Base-by-base conservation (phyloP, 2,888 invertebrate species). In the Tiphia femorata region DNA sequence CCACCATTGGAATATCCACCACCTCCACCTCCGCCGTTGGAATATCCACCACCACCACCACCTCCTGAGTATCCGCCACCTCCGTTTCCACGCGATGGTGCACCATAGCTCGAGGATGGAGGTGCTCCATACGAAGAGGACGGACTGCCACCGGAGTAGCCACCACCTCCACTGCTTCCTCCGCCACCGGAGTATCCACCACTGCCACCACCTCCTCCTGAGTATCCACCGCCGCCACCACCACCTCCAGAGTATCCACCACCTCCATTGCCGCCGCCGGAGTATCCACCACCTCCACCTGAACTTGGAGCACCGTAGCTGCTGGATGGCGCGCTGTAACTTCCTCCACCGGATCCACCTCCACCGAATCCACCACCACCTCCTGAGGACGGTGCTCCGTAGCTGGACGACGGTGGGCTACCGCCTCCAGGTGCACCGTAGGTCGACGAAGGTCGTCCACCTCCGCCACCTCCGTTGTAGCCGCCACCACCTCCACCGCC, bases 391-490 rank as follows among this genome's bases (percentile, higher is more conserved):
- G n/a, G n/a, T n/a, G n/a, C n/a, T 35, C 68, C 57, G 57, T 56
- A 64, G 42, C 64, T 54, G n/a, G n/a, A n/a, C n/a, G n/a, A n/a
- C n/a, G n/a, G n/a, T n/a, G n/a, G n/a, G n/a, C n/a, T n/a, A 49
- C 76, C 64, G 61, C 73, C 85, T 79, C 89, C 85, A 79, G 89
- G 88, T 14, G 89, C 86, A 73, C 67, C 74, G 50, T 70, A 72
- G 44, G 56, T 50, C 17, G 71, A 70, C 19, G 72, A 67, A 17
- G 66, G 66, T 82, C 73, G 62, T 7, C 62, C 68, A 59, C 69
- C 58, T 7, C 41, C 40, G 25, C 79, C 75, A 19, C 72, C 69
- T 20, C 75, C 75, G 19, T 73, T 71, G 6, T 66, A 69, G 29
- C 64, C 48, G 25, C 54, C 51, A 23, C 54, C 58, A 6, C 57